Conservation (phyloP, 2,797 vertebrate genomes). For the Anabas testudineus region DNA sequence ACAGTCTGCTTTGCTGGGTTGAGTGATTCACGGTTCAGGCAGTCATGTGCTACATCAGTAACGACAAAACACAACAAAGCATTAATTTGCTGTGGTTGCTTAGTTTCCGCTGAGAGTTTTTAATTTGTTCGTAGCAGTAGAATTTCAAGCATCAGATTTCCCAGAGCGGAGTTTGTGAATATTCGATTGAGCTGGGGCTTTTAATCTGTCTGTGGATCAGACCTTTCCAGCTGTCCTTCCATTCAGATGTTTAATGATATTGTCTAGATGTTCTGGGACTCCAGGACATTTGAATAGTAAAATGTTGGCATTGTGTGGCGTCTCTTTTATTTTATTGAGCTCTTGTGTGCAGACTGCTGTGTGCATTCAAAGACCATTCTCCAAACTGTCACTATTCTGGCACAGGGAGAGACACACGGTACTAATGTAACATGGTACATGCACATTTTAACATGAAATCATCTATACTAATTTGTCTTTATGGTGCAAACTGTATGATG, state of each 20-base stretch:
- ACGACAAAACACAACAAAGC: constrained; percentile 35
- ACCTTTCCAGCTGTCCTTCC: constrained; percentile 47
- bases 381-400: constrained; percentile 69
- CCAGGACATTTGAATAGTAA: constrained; percentile 36
- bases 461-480: neutral
- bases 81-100: constrained; percentile 40
- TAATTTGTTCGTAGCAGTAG: constrained; percentile 53
- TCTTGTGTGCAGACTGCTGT: constrained; percentile 35
- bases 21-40: constrained; percentile 54
- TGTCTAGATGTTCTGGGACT: constrained; percentile 42
- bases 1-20: constrained; percentile 36
- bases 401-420: constrained; percentile 18
- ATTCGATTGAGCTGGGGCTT: constrained; percentile 34
- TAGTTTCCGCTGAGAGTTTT: constrained; percentile 30
- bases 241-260: constrained; percentile 44
- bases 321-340: constrained; percentile 55
- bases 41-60: constrained; percentile 45
- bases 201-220: constrained; percentile 28
- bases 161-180: constrained; percentile 34
- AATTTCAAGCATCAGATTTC: constrained; percentile 39
- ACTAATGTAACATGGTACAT: neutral
- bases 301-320: constrained; percentile 55
- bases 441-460: constrained; percentile 11
- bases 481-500: neutral
- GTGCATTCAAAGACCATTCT: constrained; percentile 32